A percentile compares a stretch with the other conserved stretches of the same genome.
These are phyloP conservation scores for Ceratina australensis DNA, from an alignment of 1,140 invertebrate genomes.

Conservation along the genomic window DNA sequence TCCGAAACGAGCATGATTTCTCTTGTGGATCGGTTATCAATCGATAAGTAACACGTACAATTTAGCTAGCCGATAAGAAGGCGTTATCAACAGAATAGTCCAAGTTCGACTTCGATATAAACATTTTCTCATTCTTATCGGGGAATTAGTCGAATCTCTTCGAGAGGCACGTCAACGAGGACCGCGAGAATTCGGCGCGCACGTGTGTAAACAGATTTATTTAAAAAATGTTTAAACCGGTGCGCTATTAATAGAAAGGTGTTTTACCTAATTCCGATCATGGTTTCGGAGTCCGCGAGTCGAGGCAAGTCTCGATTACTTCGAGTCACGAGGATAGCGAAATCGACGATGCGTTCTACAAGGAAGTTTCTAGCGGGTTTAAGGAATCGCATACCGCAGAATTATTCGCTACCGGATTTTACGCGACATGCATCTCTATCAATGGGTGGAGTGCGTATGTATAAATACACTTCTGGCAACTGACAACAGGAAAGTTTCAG, in stretches of 20 bases:
- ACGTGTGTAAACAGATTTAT: not conserved
- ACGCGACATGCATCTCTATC: constrained; percentile 24
- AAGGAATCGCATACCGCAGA: constrained; percentile 26
- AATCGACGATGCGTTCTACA: not conserved
- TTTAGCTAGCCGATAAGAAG: not conserved
- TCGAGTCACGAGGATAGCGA: not conserved
- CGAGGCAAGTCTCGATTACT: not conserved
- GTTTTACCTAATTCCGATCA: not conserved
- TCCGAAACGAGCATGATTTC: too few species aligned
- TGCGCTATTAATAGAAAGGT: not conserved
- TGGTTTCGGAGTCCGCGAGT: not conserved
- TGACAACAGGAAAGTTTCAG: constrained; percentile 68
- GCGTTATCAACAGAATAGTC: constrained; percentile 23
- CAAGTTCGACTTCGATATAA: constrained; percentile 42
- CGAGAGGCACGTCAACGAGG: not conserved
- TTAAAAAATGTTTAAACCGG: not conserved
- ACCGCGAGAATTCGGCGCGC: not conserved
- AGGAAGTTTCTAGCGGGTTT: constrained; percentile 7
- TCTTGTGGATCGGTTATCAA: not conserved
- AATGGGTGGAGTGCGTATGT: constrained; percentile 36
- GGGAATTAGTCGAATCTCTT: constrained; percentile 7
- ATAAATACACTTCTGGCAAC: constrained; percentile 71
- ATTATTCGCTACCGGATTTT: constrained; percentile 15
- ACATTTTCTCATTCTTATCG: constrained; percentile 6
- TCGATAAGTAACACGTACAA: too few species aligned